Base-by-base conservation (phyloP, 2,113 vertebrate species). In the Phocoena sinus region DNA sequence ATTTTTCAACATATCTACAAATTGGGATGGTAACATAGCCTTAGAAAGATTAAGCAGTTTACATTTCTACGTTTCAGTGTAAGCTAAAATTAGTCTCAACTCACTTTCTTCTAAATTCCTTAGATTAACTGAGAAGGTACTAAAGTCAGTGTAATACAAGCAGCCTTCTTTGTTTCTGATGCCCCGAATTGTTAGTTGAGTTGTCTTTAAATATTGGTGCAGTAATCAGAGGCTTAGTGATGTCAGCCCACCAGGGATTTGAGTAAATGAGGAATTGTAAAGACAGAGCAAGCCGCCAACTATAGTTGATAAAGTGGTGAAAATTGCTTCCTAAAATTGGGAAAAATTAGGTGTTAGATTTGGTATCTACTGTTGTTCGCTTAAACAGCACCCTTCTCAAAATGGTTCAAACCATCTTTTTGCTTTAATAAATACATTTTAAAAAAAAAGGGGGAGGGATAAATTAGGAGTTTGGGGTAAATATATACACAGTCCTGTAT, bases 311-410 rank as follows among this genome's bases (percentile, higher is more conserved):
- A 4, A 44, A 18, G n/a, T 87, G 60, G 62, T 89, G 25, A 87
- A 76, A 82, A 88, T 31, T 31, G 36, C 47, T 79, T 87, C 80
- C 50, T 62, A 23, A 65, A 83, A 31, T 41, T 41, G 36, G 53
- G 44, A 36, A 65, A 21, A 60, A n/a, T 76, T 67, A 84, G 60
- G 12, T 50, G 53, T 58, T 80, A 73, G n/a, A 80, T 70, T 71
- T 76, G 67, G 36, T 70, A 95, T 36, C n/a, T 86, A 86, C 88
- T 60, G 38, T 63, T 93, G 89, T 84, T 96, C n/a, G 6, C 70
- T 92, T 94, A 67, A 47, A 87, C 94, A 88, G 7, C 15, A 60
- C 33, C 26, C 80, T 60, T 85, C 77, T 97, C 50, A 89, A 18
- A 71, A 80, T 80, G 82, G 28, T 25, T 73, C 47, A n/a, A 53